Base-by-base conservation (phyloP, 2,888 invertebrate species). In the Euphydryas editha region DNA sequence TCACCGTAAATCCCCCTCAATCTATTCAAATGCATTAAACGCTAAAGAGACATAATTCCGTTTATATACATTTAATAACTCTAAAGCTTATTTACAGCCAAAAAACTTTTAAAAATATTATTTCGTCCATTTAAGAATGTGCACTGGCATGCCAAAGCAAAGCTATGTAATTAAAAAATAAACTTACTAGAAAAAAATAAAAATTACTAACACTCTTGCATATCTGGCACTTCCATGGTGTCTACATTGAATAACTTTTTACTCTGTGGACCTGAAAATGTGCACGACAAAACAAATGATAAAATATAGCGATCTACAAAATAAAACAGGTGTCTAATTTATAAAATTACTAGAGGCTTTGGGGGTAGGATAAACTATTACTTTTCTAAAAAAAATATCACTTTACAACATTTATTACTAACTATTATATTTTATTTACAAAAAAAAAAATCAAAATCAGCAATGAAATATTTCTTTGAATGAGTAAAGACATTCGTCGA, bases 121-220 rank as follows among this genome's bases (percentile, higher is more conserved):
- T n/a, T 44, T 44, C 5, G 15, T 44, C n/a, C 42, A 44, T 6
- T 44, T n/a, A 44, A n/a, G 5, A 15, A 39, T 44, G 15, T 24
- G 17, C 39, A 15, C 0, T 30, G 42, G 21, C 59, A 59, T 54
- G 42, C 57, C n/a, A 75, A 62, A 73, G 59, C 59, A 18, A 67
- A 69, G 58, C 30, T 72, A 80, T 66, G 47, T 39, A 39, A 73
- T 72, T 75, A 71, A 72, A 71, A 75, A 51, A 72, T 74, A 73
- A 73, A 74, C 77, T 82, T 92, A 92, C 90, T 74, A 66, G 20
- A 73, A 72, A 76, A 71, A 73, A 70, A 75, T 68, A 75, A 74
- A 73, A 73, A 77, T 81, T 92, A 92, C 92, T 90, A 90, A 92
- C 92, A 78, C 79, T 92, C 88, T 77, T 91, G 91, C 86, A 92